Conservation (phyloP, 2,113 vertebrate species). For the Neopipo cinnamomea region DNA sequence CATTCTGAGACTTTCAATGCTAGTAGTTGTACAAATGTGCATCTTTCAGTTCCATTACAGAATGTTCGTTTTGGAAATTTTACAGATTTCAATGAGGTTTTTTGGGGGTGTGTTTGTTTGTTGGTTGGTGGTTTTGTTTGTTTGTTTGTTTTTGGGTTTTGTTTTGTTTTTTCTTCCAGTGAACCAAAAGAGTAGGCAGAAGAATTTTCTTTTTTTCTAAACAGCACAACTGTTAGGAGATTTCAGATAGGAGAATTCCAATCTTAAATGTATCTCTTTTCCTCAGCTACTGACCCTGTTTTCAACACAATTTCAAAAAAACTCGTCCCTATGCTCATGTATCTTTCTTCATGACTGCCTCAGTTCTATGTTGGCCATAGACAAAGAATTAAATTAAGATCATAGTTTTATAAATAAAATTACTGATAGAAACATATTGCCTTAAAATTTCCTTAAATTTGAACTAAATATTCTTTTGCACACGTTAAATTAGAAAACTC, state of each 20-base stretch:
- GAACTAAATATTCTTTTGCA: background rate
- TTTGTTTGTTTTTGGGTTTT: background rate
- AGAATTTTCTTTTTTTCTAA: background rate
- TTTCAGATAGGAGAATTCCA: background rate
- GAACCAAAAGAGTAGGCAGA: background rate
- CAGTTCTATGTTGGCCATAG: background rate
- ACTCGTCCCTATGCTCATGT: fast-evolving
- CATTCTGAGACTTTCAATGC: fast-evolving
- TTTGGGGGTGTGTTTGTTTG: background rate
- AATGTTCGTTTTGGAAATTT: background rate
- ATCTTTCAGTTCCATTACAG: background rate
- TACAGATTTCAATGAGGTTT: background rate
- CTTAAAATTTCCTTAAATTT: background rate
- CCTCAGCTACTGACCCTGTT: background rate
- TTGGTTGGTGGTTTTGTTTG: background rate
- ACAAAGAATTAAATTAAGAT: background rate
- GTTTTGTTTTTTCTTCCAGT: background rate
- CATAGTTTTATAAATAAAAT: background rate
- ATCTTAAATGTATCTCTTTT: background rate
- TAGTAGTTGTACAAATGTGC: background rate
- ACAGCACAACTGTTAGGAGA: fast-evolving
- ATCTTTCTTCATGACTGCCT: background rate
- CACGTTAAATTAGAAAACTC: background rate
- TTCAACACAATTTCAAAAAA: background rate
- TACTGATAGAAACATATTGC: background rate